Conservation (phyloP, 2,888 invertebrate genomes). For the Brachylomia viminalis region DNA sequence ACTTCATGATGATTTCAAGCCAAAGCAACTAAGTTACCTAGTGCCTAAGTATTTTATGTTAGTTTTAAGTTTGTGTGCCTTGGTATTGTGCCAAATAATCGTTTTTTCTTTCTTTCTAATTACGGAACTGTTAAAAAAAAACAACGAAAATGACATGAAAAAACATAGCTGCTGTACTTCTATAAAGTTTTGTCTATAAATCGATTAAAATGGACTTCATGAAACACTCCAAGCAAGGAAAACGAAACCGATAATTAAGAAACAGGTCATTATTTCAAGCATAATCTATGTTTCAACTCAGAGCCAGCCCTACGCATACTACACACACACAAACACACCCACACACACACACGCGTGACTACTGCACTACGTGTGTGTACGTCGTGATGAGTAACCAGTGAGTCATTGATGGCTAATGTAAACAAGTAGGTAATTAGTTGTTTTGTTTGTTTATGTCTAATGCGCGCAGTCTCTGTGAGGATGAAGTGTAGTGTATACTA, state of each 20-base stretch:
- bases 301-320: slow-evolving; percentile 27
- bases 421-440: slow-evolving; percentile 38
- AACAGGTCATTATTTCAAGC: neutral
- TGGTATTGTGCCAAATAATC: neutral
- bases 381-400: slow-evolving; percentile 57
- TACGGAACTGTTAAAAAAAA: no score
- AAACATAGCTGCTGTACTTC: neutral
- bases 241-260: neutral
- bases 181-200: no score
- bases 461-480: slow-evolving; percentile 40
- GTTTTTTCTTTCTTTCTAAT: no score
- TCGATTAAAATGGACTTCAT: neutral
- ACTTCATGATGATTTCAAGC: neutral
- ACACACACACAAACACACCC: neutral
- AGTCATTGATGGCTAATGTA: slow-evolving; percentile 49
- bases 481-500: neutral
- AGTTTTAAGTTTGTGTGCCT: neutral
- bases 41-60: neutral
- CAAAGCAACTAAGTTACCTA: neutral
- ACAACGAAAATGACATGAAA: neutral
- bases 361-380: neutral
- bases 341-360: neutral
- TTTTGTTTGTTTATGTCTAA: slow-evolving; percentile 56
- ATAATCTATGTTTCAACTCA: neutral
- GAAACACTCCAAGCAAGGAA: neutral